Percentiles rank a stretch among this genome's conserved stretches.
Evolutionary conservation across 2,113 vertebrate species (phyloP).

Genomic region (Passer domesticus): DNA sequence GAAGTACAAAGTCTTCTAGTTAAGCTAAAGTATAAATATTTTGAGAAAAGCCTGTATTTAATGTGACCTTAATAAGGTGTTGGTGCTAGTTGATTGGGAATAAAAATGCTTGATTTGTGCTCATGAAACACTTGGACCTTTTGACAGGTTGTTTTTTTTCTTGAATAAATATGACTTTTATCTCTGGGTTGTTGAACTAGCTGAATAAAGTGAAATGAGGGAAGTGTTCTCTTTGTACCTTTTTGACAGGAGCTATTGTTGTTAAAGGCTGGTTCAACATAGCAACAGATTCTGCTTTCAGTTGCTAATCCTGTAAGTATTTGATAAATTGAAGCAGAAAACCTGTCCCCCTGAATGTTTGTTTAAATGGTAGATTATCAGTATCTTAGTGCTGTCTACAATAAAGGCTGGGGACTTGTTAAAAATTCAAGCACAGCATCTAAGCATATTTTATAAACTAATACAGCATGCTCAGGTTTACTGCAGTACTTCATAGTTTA

Average conservation of each 20-base stretch:
- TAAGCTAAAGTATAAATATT: not conserved
- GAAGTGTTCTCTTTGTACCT: not conserved
- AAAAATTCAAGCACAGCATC: not conserved
- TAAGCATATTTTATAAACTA: not conserved
- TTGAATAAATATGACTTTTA: not conserved
- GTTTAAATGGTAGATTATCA: not conserved
- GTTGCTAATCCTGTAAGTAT: not conserved
- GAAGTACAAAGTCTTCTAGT: not conserved
- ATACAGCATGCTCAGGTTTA: not conserved
- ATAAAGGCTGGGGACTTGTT: not conserved
- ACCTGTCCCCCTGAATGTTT: not conserved
- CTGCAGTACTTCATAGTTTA: not conserved
- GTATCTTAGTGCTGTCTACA: not conserved
- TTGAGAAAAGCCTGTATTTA: not conserved
- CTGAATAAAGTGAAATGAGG: constrained; percentile 22
- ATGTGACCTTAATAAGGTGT: not conserved
- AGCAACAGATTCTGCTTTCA: not conserved
- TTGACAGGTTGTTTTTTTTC: constrained; percentile 1
- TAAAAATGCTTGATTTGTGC: not conserved
- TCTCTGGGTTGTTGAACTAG: not conserved
- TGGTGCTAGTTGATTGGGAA: not conserved
- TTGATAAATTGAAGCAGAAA: constrained; percentile 7
- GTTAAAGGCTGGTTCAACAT: not conserved
- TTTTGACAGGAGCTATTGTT: not conserved
- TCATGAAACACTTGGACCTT: not conserved